Evolutionary conservation across 2,113 vertebrate genomes (phyloP), one percentile per base, ranked within the genome.

Genomic region (Caranx ignobilis): DNA sequence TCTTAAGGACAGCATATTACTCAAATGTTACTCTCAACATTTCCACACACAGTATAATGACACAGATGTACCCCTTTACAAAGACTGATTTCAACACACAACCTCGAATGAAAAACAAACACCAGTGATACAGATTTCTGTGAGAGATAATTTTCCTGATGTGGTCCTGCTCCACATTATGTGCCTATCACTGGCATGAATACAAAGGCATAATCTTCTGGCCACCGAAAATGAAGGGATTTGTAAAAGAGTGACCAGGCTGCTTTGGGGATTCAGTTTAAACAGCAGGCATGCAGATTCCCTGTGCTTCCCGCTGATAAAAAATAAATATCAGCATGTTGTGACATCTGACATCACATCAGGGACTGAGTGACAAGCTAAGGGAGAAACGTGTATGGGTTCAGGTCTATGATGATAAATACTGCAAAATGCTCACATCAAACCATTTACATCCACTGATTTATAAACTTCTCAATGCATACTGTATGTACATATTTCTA

Each of bases 391-490:
- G 34, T 3, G 13, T 19, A 5, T 2, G 34, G 45, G 11, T 41
- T 63, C 61, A 39, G 59, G 10, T 60, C 10, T 10, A 70, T 59
- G 31, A 3, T 54, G n/a, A 92, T 82, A 85, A 90, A 92, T 85
- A 90, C 71, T 86, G 72, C 31, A 83, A 87, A 91, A 52, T 2
- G 55, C 45, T 84, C 75, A 84, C 74, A 87, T 73, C 75, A 85
- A 88, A 88, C 70, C 67, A 85, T 85, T 88, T 71, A 91, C 87
- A 92, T 82, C 92, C 84, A 88, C 65, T 82, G 83, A 88, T 92
- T 94, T 93, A 94, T 90, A 94, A 95, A 95, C 82, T 85, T 92
- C 71, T 92, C 56, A 87, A 82, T 77, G 84, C 81, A 86, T 94
- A 93, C 94, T 77, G 35, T 87, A 92, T 95, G 64, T 94, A 95